Evolutionary conservation across 1,140 invertebrate genomes (phyloP).

Genomic region (Psilanteris sp.): DNA sequence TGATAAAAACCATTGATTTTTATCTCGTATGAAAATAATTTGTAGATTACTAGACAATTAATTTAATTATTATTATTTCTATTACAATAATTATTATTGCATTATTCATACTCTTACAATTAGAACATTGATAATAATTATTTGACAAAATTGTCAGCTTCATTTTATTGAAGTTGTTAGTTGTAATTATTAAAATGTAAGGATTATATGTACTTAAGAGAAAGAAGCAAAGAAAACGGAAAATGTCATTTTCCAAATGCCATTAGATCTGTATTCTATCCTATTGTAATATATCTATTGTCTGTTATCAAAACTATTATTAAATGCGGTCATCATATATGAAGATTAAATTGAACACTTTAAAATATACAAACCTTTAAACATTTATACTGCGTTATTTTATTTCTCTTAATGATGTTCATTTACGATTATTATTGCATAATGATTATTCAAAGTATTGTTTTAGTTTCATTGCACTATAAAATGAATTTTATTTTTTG

Average conservation of each 20-base stretch:
- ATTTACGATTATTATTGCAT: too few species aligned
- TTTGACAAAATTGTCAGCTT: conserved; percentile 55
- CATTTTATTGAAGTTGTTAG: conserved; percentile 53
- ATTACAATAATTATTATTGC: conserved; percentile 72
- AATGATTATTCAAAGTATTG: too few species aligned
- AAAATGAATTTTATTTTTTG: too few species aligned
- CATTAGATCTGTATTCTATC: conserved; percentile 66
- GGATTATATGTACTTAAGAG: conserved; percentile 66
- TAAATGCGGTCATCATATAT: conserved; percentile 71
- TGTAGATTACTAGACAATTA: conserved; percentile 61
- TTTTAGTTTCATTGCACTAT: too few species aligned
- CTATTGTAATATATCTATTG: conserved; percentile 76
- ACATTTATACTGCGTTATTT: too few species aligned
- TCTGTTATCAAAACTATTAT: conserved; percentile 76
- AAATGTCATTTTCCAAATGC: conserved; percentile 51
- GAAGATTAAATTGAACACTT: conserved; percentile 65
- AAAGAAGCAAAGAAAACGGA: conserved; percentile 6
- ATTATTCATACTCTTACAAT: conserved; percentile 63
- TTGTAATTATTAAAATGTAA: conserved; percentile 59
- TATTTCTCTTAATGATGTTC: too few species aligned
- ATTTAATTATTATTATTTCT: conserved; percentile 68
- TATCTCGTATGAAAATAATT: conserved; percentile 62
- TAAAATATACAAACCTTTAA: conserved; percentile 74
- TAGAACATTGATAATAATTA: conserved; percentile 59
- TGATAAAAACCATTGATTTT: conserved; percentile 70